phyloP scores from a whole-genome alignment of 1,140 invertebrate species.

The Dendrolimus kikuchii region DNA sequence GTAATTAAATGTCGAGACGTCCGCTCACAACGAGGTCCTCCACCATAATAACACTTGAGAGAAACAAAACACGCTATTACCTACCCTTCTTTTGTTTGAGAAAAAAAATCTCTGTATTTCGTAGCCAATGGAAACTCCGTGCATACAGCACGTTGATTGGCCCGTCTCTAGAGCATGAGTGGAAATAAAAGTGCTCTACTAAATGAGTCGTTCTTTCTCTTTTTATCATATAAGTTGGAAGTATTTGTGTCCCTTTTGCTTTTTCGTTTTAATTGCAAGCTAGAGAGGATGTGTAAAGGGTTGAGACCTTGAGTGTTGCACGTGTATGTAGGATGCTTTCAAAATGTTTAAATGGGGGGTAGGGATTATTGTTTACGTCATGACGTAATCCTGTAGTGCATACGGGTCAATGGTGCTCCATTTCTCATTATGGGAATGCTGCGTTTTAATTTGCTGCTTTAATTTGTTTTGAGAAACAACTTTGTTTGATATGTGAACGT shows the following conservation, averaged over 20 bases:
- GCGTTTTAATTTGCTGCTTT: no score
- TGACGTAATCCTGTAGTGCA: conserved; percentile 9
- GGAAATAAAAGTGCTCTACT: conserved; percentile 66
- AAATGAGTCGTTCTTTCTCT: conserved; percentile 57
- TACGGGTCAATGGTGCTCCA: conserved; percentile 13
- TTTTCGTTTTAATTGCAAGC: conserved; percentile 70
- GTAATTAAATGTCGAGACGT: conserved; percentile 60
- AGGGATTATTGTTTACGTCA: conserved; percentile 46
- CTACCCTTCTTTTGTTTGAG: conserved; percentile 63
- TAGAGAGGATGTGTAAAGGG: conserved; percentile 66
- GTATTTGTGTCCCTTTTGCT: conserved; percentile 41
- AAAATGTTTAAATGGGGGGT: conserved; percentile 57
- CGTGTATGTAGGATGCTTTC: conserved; percentile 60
- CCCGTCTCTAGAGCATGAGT: conserved; percentile 66
- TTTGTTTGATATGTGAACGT: no score
- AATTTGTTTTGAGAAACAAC: no score
- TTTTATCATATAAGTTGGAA: conserved; percentile 31
- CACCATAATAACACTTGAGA: conserved; percentile 63
- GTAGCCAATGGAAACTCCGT: conserved; percentile 59
- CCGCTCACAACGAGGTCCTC: conserved; percentile 39
- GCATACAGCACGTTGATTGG: conserved; percentile 65
- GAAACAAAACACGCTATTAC: conserved; percentile 70
- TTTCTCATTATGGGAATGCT: conserved; percentile 1
- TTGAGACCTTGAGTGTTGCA: conserved; percentile 66
- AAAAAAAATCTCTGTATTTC: conserved; percentile 65